A percentile compares a stretch with the other conserved stretches of the same genome.
These are phyloP conservation scores for Arizona elegans DNA, from an alignment of 2,113 vertebrate species.

Conservation along the genomic window DNA sequence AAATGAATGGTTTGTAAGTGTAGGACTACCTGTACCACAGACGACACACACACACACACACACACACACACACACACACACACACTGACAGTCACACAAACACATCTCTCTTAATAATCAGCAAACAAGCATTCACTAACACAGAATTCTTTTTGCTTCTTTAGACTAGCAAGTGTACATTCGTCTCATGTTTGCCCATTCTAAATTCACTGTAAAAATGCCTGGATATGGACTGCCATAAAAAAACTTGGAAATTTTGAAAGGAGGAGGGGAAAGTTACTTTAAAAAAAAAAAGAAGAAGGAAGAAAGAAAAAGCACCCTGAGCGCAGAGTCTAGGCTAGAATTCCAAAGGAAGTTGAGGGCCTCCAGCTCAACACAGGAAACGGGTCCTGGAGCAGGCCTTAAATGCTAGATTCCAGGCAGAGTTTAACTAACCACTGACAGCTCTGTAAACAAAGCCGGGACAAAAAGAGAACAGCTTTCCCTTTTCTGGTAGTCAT, in stretches of 20 bases:
- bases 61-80: accelerated
- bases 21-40: no score
- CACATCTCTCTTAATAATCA: not conserved
- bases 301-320: slow-evolving; percentile 18
- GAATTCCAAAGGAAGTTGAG: slow-evolving; percentile 77
- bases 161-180: not conserved
- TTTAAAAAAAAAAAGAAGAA: not conserved
- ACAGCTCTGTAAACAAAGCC: slow-evolving; percentile 81
- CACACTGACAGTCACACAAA: not conserved
- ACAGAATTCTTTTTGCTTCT: slow-evolving; percentile 28
- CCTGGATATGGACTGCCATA: slow-evolving; percentile 19
- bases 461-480: slow-evolving; percentile 74
- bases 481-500: slow-evolving; percentile 81
- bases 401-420: slow-evolving; percentile 81
- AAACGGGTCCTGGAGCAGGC: slow-evolving; percentile 77
- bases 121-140: not conserved
- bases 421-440: slow-evolving; percentile 82
- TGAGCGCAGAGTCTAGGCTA: slow-evolving; percentile 54
- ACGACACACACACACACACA: accelerated
- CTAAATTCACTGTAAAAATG: not conserved
- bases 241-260: slow-evolving; percentile 51
- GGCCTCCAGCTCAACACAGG: slow-evolving; percentile 75
- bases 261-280: not conserved
- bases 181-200: not conserved
- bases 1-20: no score